Evolutionary conservation across 2,888 invertebrate species (phyloP).

Genomic region (Timema podura): DNA sequence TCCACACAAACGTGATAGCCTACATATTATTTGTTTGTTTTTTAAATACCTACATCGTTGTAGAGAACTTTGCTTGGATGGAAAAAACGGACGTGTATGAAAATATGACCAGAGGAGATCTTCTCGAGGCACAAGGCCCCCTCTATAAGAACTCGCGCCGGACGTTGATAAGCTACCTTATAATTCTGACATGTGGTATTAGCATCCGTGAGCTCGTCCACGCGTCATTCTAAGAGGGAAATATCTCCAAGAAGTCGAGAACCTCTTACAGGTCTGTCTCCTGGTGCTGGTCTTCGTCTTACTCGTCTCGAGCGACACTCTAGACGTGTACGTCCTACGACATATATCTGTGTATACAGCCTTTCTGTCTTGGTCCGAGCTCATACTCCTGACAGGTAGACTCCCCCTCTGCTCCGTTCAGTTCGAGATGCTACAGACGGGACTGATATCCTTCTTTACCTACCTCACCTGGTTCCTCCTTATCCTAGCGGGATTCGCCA

Average conservation of each 20-base stretch:
- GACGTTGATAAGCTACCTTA: no score
- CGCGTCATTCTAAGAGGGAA: background rate
- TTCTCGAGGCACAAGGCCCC: no score
- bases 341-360: background rate
- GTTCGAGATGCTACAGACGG: slow-evolving; percentile 10
- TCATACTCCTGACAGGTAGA: background rate
- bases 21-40: slow-evolving; percentile 7
- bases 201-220: background rate
- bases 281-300: background rate
- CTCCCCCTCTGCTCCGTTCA: slow-evolving; percentile 5
- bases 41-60: background rate
- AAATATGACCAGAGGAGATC: no score
- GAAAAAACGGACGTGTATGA: background rate
- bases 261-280: background rate
- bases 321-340: background rate
- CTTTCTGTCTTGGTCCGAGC: background rate
- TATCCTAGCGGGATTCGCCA: slow-evolving; percentile 9
- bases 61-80: background rate
- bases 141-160: no score
- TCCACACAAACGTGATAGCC: background rate
- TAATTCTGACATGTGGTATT: background rate
- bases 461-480: slow-evolving; percentile 10
- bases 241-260: background rate
- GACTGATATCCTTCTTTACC: background rate
- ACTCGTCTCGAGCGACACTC: no score